Evolutionary conservation across 2,113 vertebrate genomes (phyloP).

Genomic region (Acrocephalus arundinaceus): DNA sequence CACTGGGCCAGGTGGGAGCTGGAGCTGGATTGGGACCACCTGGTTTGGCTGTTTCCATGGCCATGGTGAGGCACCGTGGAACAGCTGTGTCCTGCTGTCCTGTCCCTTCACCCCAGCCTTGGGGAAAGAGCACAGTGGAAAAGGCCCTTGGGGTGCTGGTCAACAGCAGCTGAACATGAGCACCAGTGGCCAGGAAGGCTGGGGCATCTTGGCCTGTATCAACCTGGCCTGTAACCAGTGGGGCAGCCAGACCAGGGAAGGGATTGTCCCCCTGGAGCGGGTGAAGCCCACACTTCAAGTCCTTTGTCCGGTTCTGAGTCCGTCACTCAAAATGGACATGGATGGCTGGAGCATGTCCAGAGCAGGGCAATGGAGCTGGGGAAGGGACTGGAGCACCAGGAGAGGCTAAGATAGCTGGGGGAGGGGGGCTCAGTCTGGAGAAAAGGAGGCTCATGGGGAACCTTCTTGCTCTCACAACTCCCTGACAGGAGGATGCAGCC

Average conservation of each 20-base stretch:
- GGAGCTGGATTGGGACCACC: fast-evolving
- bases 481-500: background rate
- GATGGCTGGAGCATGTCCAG: background rate
- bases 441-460: background rate
- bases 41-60: fast-evolving
- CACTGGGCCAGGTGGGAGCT: background rate
- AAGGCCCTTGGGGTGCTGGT: background rate
- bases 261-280: too few relatives aligned
- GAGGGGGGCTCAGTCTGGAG: background rate
- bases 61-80: fast-evolving
- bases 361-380: fast-evolving
- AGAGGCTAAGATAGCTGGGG: background rate
- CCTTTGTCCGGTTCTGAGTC: background rate
- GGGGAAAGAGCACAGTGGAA: background rate
- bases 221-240: background rate
- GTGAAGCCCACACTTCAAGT: background rate
- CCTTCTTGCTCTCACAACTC: background rate
- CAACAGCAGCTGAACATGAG: background rate
- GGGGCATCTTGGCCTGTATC: background rate
- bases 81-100: fast-evolving
- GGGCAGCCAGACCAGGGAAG: too few relatives aligned
- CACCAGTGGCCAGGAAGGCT: background rate
- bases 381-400: background rate
- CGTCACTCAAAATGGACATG: background rate
- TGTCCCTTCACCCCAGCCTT: background rate